Percentiles rank a stretch among this genome's conserved stretches.
These are phyloP conservation scores for Rotaria macrura DNA, from an alignment of 2,888 invertebrate species.

Conservation along the genomic window DNA sequence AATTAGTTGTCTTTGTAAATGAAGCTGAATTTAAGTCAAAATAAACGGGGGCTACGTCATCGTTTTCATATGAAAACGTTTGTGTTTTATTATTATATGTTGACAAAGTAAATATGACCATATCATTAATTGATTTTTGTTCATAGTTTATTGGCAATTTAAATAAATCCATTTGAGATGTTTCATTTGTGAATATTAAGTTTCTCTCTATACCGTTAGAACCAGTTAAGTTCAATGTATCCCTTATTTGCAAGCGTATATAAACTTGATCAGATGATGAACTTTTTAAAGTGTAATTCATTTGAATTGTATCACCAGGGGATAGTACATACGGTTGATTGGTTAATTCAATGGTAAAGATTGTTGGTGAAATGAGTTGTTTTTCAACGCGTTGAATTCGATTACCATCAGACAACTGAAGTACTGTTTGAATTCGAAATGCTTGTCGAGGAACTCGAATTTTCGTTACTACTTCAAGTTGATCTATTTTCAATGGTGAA, in stretches of 20 bases:
- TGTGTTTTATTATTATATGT: background rate
- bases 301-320: background rate
- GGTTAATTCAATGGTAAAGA: background rate
- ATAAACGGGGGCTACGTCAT: background rate
- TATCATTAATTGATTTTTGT: background rate
- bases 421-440: background rate
- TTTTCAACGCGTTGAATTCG: background rate
- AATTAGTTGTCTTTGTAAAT: background rate
- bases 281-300: background rate
- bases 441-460: background rate
- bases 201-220: background rate
- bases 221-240: background rate
- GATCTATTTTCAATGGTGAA: background rate
- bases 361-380: background rate
- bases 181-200: background rate
- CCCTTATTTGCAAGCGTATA: background rate
- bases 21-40: background rate
- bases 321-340: background rate
- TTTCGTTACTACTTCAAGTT: background rate
- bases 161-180: background rate
- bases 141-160: background rate
- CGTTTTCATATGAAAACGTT: background rate
- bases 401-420: background rate
- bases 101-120: background rate
- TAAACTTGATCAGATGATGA: background rate